Percentiles rank a stretch among this genome's conserved stretches.
These are phyloP conservation scores for Oxystoma pomonae DNA, from an alignment of 2,888 invertebrate genomes.

Conservation along the genomic window DNA sequence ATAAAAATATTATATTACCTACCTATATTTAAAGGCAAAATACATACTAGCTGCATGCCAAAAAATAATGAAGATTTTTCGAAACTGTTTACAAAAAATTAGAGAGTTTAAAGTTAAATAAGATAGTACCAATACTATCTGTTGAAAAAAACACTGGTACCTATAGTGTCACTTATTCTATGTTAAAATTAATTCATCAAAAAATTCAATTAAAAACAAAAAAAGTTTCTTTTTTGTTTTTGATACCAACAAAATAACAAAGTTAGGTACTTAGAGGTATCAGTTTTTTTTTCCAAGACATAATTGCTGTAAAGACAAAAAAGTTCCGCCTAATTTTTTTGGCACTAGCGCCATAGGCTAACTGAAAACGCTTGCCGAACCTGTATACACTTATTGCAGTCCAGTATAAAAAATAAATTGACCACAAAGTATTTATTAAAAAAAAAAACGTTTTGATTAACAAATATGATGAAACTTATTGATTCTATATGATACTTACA, in stretches of 20 bases:
- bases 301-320: constrained; percentile 17
- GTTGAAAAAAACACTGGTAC: background rate
- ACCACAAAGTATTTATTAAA: constrained; percentile 42
- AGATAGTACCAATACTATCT: background rate
- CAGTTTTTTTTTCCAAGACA: constrained; percentile 18
- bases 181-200: too few species aligned
- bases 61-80: constrained; percentile 17
- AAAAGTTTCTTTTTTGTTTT: too few species aligned
- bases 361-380: constrained; percentile 37
- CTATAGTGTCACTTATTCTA: too few species aligned
- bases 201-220: too few species aligned
- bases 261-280: background rate
- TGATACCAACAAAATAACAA: too few species aligned
- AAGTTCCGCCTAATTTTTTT: constrained; percentile 22
- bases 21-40: background rate
- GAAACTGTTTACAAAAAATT: constrained; percentile 26
- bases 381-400: constrained; percentile 46
- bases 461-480: constrained; percentile 33
- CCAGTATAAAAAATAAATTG: constrained; percentile 41
- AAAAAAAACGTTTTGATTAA: constrained; percentile 14
- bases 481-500: constrained; percentile 43
- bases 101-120: constrained; percentile 11
- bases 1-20: background rate
- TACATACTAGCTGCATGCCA: constrained; percentile 28
- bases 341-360: constrained; percentile 29